Base-by-base conservation (phyloP, 2,888 invertebrate genomes). In the Pocota personata region DNA sequence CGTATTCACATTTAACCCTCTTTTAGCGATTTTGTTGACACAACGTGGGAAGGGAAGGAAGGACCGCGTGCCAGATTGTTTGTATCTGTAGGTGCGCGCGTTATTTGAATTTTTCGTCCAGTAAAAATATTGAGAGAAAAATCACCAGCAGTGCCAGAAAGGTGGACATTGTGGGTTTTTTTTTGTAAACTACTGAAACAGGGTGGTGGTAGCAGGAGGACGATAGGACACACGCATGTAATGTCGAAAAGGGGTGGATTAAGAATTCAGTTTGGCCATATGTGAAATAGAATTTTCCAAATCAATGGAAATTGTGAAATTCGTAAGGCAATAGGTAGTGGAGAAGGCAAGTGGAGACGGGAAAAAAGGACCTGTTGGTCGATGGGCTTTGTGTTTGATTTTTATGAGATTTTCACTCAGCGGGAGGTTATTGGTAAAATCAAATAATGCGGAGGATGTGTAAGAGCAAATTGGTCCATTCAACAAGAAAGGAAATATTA, bases 1-100 rank as follows among this genome's bases (percentile, higher is more conserved):
- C 82, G 67, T 86, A 72, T 76, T 82, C 82, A 67, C 72, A 82
- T 66, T 72, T 86, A 86, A 77, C 86, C 86, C 86, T 67, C 76
- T 37, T 62, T 21, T 30, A 62, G 30, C 40, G 73, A n/a, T 72
- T 79, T 75, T 84, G 73, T 73, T 67, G 67, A 71, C 69, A 69
- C 67, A 75, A 43, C 67, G 37, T n/a, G 37, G 12, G 52, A 32
- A 35, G 27, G 35, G 69, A 8, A 37, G 27, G 32, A 21, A 21
- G 35, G 10, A 21, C 24, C 43, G 24, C 40, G 71, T 71, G 32
- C 32, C 16, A 14, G 14, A 40, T 62, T 60, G 12, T 32, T 62
- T 71, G 52, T 48, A 32, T 71, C 35, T 52, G 12, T 58, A 57
- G 69, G 55, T 48, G 57, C 10, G 46, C 32, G 46, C 27, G 46